Base-by-base conservation (phyloP, 2,888 invertebrate species). In the Eupeodes luniger region DNA sequence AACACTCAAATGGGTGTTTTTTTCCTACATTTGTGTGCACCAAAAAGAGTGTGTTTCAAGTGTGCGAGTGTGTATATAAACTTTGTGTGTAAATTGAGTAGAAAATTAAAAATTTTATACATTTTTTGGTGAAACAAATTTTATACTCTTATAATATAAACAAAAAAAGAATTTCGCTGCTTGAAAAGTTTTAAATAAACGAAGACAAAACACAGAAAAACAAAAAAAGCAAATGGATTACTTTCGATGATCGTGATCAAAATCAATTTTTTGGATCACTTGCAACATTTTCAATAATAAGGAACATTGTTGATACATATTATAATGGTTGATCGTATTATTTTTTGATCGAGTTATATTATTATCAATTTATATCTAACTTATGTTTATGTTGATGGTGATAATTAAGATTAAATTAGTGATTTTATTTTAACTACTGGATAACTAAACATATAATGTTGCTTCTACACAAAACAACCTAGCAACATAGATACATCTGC, bases 1-100 rank as follows among this genome's bases (percentile, higher is more conserved):
- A 88, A 88, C 85, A 88, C 88, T 85, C 77, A 36, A 47, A 88
- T 85, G 85, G 88, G 81, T 88, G 85, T 88, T 81, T 70, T 84
- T 80, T 40, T 7, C 9, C 6, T 40, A 77, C 67, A 78, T 74
- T 40, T 74, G 76, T 87, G 62, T 75, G 82, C 51, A 57, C 47
- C 11, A 44, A 70, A 69, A 57, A 59, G 59, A 49, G 36, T 72
- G 59, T 59, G 36, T 72, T 72, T 55, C 59, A 70, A 77, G 55
- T 67, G 67, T 61, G 34, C 36, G 55, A 64, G 64, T 61, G 67
- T 59, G 72, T 67, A 40, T 59, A 62, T 14, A 70, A 79, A 75
- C 70, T 76, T 53, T 75, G 74, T 78, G 77, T 84, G 77, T 81
- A 84, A 81, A 84, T 75, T 81, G 81, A 87, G 84, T 76, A 80